Evolutionary conservation across 2,888 invertebrate genomes (phyloP), one percentile per base, ranked within the genome.

Genomic region (Pycnomerus fuliginosus): DNA sequence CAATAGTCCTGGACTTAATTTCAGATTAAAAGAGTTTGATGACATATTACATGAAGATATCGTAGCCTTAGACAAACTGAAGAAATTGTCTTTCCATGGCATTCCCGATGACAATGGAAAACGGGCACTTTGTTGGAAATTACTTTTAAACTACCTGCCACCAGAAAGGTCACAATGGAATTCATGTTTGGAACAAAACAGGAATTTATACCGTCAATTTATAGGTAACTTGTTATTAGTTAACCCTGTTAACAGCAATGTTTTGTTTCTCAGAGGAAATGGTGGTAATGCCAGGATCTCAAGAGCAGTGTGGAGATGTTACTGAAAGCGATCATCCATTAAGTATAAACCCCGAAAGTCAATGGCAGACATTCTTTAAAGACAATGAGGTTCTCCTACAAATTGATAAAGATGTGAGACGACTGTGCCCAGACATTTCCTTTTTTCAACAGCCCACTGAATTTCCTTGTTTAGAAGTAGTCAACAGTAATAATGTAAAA

Each of bases 351-450:
- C 95, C 97, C 0, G 90, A 92, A 56, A 96, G 96, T 68, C 87
- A 92, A 31, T 99, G 99, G 99, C 87, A 87, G 61, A 87, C 86
- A 2, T 98, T 87, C 72, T 99, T 99, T 73, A 91, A 89, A 69
- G 98, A 99, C 70, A 99, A 99, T 71, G 96, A 98, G 74, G 94
- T 97, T 45, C 75, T 99, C 24, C 73, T 96, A 27, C 99, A 99
- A 78, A 98, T 99, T 60, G 97, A 98, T 71, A 98, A 97, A 71
- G 96, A 97, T 73, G 96, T 95, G 31, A 82, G 94, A 54, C 80
- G 97, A 36, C 74, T 97, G 1, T 95, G 94, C 67, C 97, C 97
- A 7, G 97, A 97, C 70, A 92, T 93, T 68, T 95, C 94, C 37
- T 99, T 99, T 75, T 99, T 99, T 72, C 98, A 98, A 74, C 86